Percentiles rank a stretch among this genome's conserved stretches.
These are phyloP conservation scores for Urosaurus nigricauda DNA, from an alignment of 2,797 vertebrate genomes.

Conservation along the genomic window DNA sequence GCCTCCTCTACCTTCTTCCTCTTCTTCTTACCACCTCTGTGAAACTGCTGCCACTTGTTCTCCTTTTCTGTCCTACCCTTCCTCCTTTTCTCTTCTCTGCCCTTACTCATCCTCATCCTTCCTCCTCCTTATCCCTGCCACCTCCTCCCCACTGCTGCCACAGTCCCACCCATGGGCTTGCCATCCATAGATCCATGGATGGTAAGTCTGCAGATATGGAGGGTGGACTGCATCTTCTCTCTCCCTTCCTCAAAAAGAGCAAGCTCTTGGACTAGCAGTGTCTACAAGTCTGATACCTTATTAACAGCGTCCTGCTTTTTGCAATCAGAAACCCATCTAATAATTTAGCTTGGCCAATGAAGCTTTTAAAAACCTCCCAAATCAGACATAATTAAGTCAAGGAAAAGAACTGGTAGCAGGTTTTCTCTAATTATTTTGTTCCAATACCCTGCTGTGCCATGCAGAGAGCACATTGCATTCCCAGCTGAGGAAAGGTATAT, in stretches of 20 bases:
- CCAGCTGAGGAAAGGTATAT: conserved; percentile 20
- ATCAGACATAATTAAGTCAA: conserved; percentile 23
- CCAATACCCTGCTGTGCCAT: conserved; percentile 1
- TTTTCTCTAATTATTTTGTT: conserved; percentile 39
- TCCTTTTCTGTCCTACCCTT: too few species aligned
- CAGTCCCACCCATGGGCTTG: too few species aligned
- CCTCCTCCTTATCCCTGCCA: too few species aligned
- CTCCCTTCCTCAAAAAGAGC: not conserved
- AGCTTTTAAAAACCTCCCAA: conserved; percentile 7
- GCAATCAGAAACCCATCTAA: conserved; percentile 3
- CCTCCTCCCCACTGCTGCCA: too few species aligned
- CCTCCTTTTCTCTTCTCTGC: too few species aligned
- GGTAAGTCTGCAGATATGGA: too few species aligned
- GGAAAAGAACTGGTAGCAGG: conserved; percentile 20
- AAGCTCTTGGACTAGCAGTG: not conserved
- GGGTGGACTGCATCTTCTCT: not conserved
- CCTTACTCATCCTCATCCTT: too few species aligned
- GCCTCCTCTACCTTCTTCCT: too few species aligned
- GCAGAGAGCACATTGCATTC: conserved; percentile 30
- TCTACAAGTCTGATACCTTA: not conserved
- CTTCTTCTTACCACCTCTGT: too few species aligned
- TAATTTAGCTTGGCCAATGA: conserved; percentile 24
- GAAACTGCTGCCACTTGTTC: too few species aligned
- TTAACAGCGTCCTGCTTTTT: not conserved
- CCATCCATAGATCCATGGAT: too few species aligned